phyloP scores from a whole-genome alignment of 2,797 vertebrate genomes.

The Pseudocheirus occidentalis region DNA sequence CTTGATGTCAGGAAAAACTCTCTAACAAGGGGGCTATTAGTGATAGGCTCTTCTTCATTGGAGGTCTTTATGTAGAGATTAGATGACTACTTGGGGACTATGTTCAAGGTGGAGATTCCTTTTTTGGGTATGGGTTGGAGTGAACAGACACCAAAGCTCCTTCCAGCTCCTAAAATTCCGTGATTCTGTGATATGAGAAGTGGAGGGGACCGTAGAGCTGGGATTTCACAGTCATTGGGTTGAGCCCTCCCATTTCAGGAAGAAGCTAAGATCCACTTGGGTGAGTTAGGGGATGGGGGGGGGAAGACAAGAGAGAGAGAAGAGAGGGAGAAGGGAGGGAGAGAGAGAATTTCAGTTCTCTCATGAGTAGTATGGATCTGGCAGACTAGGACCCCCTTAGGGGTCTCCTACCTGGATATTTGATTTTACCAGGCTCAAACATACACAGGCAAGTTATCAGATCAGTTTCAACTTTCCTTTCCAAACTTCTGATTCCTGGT shows the following conservation, averaged over 20 bases:
- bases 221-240: neutral
- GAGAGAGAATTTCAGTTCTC: neutral
- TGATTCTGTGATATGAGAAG: neutral
- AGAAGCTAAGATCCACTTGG: neutral
- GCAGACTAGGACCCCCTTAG: neutral
- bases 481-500: neutral
- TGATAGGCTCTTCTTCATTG: neutral
- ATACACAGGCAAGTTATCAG: neutral
- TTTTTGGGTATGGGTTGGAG: neutral
- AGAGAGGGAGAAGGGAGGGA: too few species aligned
- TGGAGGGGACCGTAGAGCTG: neutral
- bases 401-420: neutral
- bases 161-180: neutral
- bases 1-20: neutral
- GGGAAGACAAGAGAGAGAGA: too few species aligned
- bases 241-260: neutral
- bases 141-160: neutral
- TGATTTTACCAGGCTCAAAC: neutral
- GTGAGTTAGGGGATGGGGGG: neutral
- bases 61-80: neutral
- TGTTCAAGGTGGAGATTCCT: neutral
- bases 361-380: neutral
- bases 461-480: neutral
- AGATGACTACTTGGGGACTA: neutral
- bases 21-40: neutral